phyloP scores from a whole-genome alignment of 2,888 invertebrate genomes.

The Agrilus mali region DNA sequence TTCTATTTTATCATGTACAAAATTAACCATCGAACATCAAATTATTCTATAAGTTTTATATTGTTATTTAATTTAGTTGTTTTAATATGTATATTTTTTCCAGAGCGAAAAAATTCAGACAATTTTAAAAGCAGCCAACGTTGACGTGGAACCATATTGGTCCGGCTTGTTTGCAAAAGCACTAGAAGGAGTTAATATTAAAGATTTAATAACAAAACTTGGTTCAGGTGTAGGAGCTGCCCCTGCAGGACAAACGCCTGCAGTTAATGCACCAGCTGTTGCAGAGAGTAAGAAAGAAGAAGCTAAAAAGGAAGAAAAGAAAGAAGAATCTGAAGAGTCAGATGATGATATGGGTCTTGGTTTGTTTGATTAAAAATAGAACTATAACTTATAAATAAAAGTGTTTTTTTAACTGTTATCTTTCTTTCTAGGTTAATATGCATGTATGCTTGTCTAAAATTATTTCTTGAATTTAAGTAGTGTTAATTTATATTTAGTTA shows the following conservation, averaged over 20 bases:
- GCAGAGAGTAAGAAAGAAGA: constrained; percentile 47
- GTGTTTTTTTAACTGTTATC: no score
- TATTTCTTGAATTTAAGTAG: no score
- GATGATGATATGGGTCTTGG: constrained; percentile 94
- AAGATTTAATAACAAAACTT: constrained; percentile 85
- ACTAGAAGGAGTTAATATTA: constrained; percentile 86
- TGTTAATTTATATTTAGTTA: no score
- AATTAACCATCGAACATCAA: background rate
- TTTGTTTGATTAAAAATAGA: constrained; percentile 48
- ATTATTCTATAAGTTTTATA: background rate
- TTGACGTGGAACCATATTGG: constrained; percentile 98
- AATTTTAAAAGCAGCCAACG: constrained; percentile 91
- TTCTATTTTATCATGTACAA: background rate
- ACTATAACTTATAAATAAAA: background rate
- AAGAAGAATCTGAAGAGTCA: constrained; percentile 71
- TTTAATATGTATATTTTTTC: constrained; percentile 19
- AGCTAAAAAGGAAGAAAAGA: constrained; percentile 60
- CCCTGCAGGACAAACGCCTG: constrained; percentile 57
- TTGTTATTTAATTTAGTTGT: constrained; percentile 9
- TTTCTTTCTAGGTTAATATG: no score
- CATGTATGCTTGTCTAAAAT: no score
- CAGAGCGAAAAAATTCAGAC: constrained; percentile 95
- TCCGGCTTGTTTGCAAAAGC: constrained; percentile 96
- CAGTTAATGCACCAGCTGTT: constrained; percentile 52
- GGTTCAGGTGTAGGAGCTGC: constrained; percentile 84